Percentiles rank a stretch among this genome's conserved stretches.
phyloP scores from a whole-genome alignment of 1,140 invertebrate genomes.

The Brachionus manjavacas region DNA sequence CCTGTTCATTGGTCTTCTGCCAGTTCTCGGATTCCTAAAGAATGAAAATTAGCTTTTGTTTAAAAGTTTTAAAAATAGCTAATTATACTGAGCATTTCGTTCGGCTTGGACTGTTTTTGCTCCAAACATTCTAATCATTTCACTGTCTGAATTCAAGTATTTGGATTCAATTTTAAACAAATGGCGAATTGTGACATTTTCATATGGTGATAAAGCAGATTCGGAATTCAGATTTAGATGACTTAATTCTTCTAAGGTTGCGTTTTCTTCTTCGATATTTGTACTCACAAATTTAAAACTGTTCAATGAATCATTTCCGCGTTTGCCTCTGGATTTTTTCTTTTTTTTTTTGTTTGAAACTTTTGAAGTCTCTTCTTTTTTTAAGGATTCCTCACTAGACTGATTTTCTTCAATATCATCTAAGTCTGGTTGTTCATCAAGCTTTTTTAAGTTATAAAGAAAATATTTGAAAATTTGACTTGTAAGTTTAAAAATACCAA shows the following conservation, averaged over 20 bases:
- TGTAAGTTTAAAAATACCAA: neutral
- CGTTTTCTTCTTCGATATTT: constrained; percentile 11
- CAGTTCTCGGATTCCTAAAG: neutral
- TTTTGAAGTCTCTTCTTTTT: neutral
- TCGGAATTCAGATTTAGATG: neutral
- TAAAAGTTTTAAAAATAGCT: too few relatives aligned
- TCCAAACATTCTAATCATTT: constrained; percentile 78
- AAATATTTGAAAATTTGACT: too few relatives aligned
- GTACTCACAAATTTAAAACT: constrained; percentile 4
- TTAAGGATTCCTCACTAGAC: neutral
- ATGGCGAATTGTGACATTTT: neutral
- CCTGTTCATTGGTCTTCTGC: neutral
- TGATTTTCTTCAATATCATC: neutral
- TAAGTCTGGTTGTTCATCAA: neutral
- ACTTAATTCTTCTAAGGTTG: neutral
- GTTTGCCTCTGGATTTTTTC: constrained; percentile 21
- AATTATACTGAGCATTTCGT: constrained; percentile 53
- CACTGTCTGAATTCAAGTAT: constrained; percentile 74
- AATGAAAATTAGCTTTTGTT: neutral
- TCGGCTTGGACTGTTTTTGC: constrained; percentile 69
- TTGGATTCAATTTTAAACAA: constrained; percentile 53
- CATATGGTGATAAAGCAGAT: neutral
- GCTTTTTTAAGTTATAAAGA: neutral
- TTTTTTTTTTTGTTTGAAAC: neutral
- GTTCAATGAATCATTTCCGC: neutral